Conservation (phyloP, 2,888 invertebrate species). For the Lathronympha strigana region DNA sequence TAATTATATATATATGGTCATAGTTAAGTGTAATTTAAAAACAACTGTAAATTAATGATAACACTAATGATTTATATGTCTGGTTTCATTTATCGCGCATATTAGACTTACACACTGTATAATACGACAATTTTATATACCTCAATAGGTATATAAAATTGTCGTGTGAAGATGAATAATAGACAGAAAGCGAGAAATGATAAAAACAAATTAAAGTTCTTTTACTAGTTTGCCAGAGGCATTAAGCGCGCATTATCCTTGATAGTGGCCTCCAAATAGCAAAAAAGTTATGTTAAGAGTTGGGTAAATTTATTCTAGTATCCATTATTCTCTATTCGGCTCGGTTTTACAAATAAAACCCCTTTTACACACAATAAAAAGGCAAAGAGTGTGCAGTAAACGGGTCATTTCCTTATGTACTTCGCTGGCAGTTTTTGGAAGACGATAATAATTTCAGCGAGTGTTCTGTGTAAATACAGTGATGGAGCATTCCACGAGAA, state of each 20-base stretch:
- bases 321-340: slow-evolving; percentile 34
- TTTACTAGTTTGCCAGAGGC: slow-evolving; percentile 6
- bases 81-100: no score
- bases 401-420: slow-evolving; percentile 17
- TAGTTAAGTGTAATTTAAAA: no score
- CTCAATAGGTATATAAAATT: no score
- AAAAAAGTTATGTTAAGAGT: slow-evolving; percentile 23
- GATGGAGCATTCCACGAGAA: no score
- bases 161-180: no score
- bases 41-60: no score
- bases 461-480: not conserved
- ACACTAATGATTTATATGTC: no score
- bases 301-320: slow-evolving; percentile 30
- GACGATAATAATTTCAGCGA: not conserved
- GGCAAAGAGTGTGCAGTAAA: slow-evolving; percentile 28
- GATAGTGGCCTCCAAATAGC: slow-evolving; percentile 19
- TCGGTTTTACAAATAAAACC: slow-evolving; percentile 18
- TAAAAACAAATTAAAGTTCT: slow-evolving; percentile 8
- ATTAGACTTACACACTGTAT: no score
- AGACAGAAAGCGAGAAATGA: not conserved
- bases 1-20: no score
- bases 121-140: no score
- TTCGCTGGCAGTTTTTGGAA: not conserved
- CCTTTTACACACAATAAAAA: slow-evolving; percentile 32
- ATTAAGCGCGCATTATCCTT: slow-evolving; percentile 24